A percentile compares a stretch with the other conserved stretches of the same genome.
These are phyloP conservation scores for Adelognathus sp. DNA, from an alignment of 2,888 invertebrate genomes.

Conservation along the genomic window DNA sequence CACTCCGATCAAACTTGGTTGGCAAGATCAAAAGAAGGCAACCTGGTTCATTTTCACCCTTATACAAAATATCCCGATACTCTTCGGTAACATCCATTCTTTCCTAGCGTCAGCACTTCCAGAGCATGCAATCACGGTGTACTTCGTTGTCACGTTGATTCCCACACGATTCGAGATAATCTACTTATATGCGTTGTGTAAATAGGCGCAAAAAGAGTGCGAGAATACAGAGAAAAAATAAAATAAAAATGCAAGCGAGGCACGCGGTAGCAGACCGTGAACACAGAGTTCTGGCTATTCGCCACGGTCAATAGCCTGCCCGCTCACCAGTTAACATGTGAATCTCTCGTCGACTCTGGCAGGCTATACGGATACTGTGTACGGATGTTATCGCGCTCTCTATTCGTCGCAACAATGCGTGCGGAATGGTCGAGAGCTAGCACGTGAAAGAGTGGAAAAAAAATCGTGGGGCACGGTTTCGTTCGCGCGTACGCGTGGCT, in stretches of 20 bases:
- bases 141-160: neutral
- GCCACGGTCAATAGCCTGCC: slow-evolving; percentile 51
- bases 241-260: neutral
- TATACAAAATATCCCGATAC: too few relatives aligned
- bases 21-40: too few relatives aligned
- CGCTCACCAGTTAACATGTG: slow-evolving; percentile 52
- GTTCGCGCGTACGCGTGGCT: slow-evolving; percentile 56
- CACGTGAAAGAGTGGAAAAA: too few relatives aligned
- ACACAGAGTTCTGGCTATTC: slow-evolving; percentile 51
- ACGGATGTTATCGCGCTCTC: slow-evolving; percentile 48
- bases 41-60: too few relatives aligned
- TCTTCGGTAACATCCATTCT: too few relatives aligned
- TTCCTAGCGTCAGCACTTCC: too few relatives aligned
- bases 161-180: slow-evolving; percentile 16
- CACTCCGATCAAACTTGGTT: too few relatives aligned
- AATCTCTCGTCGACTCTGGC: slow-evolving; percentile 39
- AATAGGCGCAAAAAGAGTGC: neutral
- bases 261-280: slow-evolving; percentile 42
- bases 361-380: slow-evolving; percentile 15
- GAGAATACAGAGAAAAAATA: slow-evolving; percentile 6
- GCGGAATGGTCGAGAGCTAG: slow-evolving; percentile 31
- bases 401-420: slow-evolving; percentile 52
- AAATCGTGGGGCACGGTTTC: slow-evolving; percentile 36
- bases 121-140: too few relatives aligned
- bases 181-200: slow-evolving; percentile 11